Evolutionary conservation across 2,797 vertebrate genomes (phyloP), one percentile per base, ranked within the genome.

Genomic region (Xyrichtys novacula): DNA sequence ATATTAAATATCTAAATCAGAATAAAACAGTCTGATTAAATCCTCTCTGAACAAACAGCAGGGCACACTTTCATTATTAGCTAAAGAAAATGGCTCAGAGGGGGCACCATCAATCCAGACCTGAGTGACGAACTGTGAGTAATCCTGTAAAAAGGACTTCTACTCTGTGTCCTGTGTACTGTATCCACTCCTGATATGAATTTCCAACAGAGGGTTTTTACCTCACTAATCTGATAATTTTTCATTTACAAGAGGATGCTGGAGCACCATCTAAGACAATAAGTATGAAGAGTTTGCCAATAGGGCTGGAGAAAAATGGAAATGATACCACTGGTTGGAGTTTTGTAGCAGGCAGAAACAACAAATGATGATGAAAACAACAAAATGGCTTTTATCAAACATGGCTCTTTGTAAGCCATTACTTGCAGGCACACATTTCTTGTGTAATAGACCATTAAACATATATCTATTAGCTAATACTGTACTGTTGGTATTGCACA

Each of bases 1-100:
- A 63, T 48, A 47, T 46, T 70, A 59, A 80, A 81, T 60, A 54
- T 77, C 50, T 74, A 15, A 72, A 46, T 46, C 40, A 3, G 3
- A 64, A 54, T 57, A 63, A 65, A 70, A 65, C 28, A 19, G 58
- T 74, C 25, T 70, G 65, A 76, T 71, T 67, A 55, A 74, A 73
- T 71, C 31, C 39, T 52, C 15, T 28, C 28, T 59, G 46, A 47
- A 55, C 49, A 47, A 46, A 19, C 32, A 8, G 54, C 62, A 31
- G 39, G 16, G 23, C 46, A 56, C 59, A 68, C 28, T 71, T 78
- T 84, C 52, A 70, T 78, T 69, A 61, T 36, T 25, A 23, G 56
- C 47, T 25, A 5, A 49, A 47, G 48, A 58, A 58, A 63, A 22
- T 42, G 61, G 56, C 43, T 59, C 59, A 12, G 23, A 65, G 40